Conservation (phyloP, 2,113 vertebrate species). For the Tricholaema leucomelas region DNA sequence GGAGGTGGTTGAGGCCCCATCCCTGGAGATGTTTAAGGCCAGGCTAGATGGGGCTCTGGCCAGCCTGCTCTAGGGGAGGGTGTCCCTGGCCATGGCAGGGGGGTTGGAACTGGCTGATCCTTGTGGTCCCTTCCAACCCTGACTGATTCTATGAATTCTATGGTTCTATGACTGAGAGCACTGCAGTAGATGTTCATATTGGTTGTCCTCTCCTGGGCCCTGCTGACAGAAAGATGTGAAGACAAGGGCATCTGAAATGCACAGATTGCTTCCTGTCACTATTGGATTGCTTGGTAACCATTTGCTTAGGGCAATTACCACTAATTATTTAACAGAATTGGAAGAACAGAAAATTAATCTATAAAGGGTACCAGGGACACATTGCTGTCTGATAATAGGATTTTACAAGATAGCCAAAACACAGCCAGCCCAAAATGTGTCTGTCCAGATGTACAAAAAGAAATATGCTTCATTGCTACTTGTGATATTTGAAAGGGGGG, state of each 20-base stretch:
- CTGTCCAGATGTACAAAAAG: not conserved
- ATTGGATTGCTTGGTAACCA: constrained; percentile 22
- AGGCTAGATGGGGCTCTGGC: too few relatives aligned
- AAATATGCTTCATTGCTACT: not conserved
- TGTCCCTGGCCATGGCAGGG: too few relatives aligned
- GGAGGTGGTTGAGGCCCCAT: too few relatives aligned
- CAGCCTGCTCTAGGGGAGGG: too few relatives aligned
- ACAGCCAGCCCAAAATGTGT: not conserved
- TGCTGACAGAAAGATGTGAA: not conserved
- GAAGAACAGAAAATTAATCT: constrained; percentile 32
- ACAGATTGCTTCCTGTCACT: not conserved
- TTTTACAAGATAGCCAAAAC: constrained; percentile 6
- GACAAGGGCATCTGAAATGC: constrained; percentile 19
- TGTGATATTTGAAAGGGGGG: not conserved
- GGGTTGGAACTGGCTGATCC: too few relatives aligned
- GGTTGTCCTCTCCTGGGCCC: not conserved
- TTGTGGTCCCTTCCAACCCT: too few relatives aligned
- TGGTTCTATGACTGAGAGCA: too few relatives aligned
- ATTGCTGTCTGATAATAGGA: constrained; percentile 5
- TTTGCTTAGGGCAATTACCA: constrained; percentile 53
- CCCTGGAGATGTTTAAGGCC: too few relatives aligned
- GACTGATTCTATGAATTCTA: too few relatives aligned
- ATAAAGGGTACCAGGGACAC: constrained; percentile 16
- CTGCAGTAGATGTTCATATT: not conserved
- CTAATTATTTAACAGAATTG: constrained; percentile 60